Conservation (phyloP, 2,113 vertebrate species). For the Mellivora capensis region DNA sequence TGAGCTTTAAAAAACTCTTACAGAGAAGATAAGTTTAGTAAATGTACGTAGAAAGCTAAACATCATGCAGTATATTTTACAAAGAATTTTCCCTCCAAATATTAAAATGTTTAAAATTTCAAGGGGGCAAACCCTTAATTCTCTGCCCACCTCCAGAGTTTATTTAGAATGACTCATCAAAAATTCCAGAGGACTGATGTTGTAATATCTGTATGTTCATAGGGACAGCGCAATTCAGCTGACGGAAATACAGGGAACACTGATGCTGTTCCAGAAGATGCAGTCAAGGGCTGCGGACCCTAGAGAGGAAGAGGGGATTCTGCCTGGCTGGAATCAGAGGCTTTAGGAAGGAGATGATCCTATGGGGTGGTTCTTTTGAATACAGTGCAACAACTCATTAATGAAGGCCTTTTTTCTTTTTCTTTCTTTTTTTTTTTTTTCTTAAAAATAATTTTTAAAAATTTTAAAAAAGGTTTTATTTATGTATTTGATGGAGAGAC, state of each 20-base stretch:
- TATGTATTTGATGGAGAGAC: too few species aligned
- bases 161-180: neutral
- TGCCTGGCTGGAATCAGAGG: neutral
- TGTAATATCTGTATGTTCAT: neutral
- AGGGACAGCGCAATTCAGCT: neutral
- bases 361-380: neutral
- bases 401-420: neutral
- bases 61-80: neutral
- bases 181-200: neutral
- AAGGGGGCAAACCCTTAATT: neutral
- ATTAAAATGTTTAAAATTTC: neutral
- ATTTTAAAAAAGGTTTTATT: too few species aligned
- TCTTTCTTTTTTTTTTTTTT: neutral
- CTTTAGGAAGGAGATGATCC: neutral
- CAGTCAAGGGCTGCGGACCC: accelerated
- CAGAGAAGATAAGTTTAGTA: neutral
- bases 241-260: neutral
- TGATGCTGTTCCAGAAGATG: neutral
- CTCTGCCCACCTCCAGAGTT: neutral
- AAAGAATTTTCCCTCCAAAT: neutral
- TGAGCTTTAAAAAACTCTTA: neutral
- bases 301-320: neutral
- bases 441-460: neutral
- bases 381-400: neutral
- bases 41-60: neutral